Conservation (phyloP, 2,888 invertebrate species). For the Hypercompe scribonia region DNA sequence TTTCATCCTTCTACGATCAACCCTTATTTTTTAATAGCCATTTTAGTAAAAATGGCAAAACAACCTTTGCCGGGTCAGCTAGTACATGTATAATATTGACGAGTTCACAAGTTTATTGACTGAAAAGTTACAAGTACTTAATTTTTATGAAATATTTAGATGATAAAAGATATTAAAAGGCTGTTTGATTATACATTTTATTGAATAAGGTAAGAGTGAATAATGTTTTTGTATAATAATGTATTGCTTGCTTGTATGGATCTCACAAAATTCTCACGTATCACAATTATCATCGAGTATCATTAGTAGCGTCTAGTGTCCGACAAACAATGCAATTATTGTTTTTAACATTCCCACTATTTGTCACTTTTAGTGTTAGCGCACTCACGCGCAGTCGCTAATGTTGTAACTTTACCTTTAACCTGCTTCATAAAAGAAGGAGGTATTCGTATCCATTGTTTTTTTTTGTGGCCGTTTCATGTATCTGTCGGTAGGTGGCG, state of each 20-base stretch:
- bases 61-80: no score
- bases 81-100: no score
- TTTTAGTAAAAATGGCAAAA: no score
- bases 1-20: no score
- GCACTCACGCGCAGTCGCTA: constrained; percentile 25
- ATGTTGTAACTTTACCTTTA: constrained; percentile 2
- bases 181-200: not conserved
- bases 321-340: constrained; percentile 60
- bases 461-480: constrained; percentile 25
- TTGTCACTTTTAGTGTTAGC: constrained; percentile 27
- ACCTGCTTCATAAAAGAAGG: not conserved
- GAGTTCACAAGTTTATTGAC: not conserved
- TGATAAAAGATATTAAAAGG: not conserved
- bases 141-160: not conserved
- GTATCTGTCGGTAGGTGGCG: constrained; percentile 41
- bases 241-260: constrained; percentile 9
- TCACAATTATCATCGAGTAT: constrained; percentile 44
- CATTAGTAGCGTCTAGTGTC: constrained; percentile 47
- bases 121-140: no score
- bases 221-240: not conserved
- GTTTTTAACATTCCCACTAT: constrained; percentile 46
- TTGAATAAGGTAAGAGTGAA: not conserved
- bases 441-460: not conserved
- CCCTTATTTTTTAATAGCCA: no score
- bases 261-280: constrained; percentile 25